Percentiles rank a stretch among this genome's conserved stretches.
Evolutionary conservation across 2,888 invertebrate genomes (phyloP).

Genomic region (Spicauda simplicius): DNA sequence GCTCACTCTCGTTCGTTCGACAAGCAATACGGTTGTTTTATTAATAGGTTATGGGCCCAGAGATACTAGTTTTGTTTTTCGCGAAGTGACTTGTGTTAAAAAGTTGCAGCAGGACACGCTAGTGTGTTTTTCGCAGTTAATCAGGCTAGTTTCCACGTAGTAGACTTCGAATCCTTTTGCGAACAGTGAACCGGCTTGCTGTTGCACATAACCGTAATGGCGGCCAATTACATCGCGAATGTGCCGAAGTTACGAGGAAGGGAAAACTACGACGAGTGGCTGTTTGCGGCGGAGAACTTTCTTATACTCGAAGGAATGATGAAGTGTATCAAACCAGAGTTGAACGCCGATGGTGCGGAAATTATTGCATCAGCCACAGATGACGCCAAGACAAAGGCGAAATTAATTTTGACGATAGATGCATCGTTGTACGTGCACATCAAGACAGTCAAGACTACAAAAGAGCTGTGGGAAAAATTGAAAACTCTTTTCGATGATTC

Average conservation of each 20-base stretch:
- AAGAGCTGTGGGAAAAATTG: slow-evolving; percentile 39
- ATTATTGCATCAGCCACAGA: background rate
- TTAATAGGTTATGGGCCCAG: background rate
- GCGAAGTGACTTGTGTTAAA: background rate
- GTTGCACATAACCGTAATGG: background rate
- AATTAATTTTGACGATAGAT: background rate
- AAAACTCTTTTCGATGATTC: slow-evolving; percentile 42
- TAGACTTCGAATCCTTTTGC: background rate
- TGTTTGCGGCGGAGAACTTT: slow-evolving; percentile 44
- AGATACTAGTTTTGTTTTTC: background rate
- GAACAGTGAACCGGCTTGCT: background rate
- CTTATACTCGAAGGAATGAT: slow-evolving; percentile 39
- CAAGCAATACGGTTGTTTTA: too few species aligned
- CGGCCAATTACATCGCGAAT: background rate
- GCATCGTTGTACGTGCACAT: background rate
- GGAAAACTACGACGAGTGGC: slow-evolving; percentile 44
- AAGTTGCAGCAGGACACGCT: background rate
- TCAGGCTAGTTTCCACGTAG: too few species aligned
- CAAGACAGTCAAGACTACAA: background rate
- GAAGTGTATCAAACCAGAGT: slow-evolving; percentile 19
- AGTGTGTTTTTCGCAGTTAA: background rate
- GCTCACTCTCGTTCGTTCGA: too few species aligned
- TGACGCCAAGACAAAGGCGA: background rate
- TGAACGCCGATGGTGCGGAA: too few species aligned
- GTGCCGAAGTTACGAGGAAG: slow-evolving; percentile 36